Evolutionary conservation across 2,888 invertebrate genomes (phyloP), one percentile per base, ranked within the genome.

Genomic region (Oscheius myriophilus): DNA sequence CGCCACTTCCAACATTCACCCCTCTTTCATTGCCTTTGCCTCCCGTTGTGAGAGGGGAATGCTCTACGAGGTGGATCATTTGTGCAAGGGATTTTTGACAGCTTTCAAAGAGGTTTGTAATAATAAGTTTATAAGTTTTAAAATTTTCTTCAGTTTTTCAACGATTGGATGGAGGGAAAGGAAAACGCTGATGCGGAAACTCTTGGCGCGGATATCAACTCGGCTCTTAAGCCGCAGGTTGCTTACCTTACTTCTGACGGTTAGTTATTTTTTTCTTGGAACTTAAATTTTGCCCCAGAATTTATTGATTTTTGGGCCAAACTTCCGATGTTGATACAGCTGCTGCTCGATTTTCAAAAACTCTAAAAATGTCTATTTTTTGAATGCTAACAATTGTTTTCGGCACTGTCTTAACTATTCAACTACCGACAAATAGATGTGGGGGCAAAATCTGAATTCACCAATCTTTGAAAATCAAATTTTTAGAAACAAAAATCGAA

Each of bases 41-140:
- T 74, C 74, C 12, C 51, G 69, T 49, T 76, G 80, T 41, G 82
- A 82, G 1, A 43, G 49, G 21, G 75, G 70, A 39, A 62, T 76
- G 16, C 52, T 79, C 45, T 62, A 67, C 16, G 79, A 80, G 21
- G 61, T 78, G 0, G 81, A 83, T 45, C 72, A 78, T 42, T 63
- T 82, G 12, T 78, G 81, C 66, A 68, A 78, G 53, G 75, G 76
- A 55, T 83, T 83, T 61, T 71, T 82, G 33, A 18, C 23, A 7
- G 72, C 72, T 11, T 72, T 74, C 63, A 72, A 64, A 46, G 52
- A 71, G 65, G 80, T 80, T 23, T 33, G n/a, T n/a, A n/a, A n/a
- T n/a, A n/a, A n/a, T n/a, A n/a, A n/a, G n/a, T n/a, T n/a, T n/a
- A n/a, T n/a, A n/a, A 2, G 49, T 49, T 49, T 6, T 33, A 26